A percentile compares a stretch with the other conserved stretches of the same genome.
Evolutionary conservation across 2,888 invertebrate species (phyloP).

Genomic region (Ennomos fuscantarius): DNA sequence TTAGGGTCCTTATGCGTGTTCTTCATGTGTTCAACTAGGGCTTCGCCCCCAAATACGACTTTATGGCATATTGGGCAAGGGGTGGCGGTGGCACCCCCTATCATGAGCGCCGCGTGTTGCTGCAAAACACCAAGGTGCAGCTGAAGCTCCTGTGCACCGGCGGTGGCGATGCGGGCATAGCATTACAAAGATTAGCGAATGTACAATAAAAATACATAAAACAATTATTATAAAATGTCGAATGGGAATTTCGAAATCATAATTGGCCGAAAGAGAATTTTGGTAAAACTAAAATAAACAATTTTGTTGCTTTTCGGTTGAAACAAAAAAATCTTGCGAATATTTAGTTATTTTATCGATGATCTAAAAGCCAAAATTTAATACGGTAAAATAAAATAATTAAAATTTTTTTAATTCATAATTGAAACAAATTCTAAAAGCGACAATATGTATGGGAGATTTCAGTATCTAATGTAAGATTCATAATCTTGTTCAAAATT

Average conservation of each 20-base stretch:
- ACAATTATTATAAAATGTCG: conserved; percentile 49
- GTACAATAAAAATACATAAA: conserved; percentile 60
- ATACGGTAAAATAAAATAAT: too few species aligned
- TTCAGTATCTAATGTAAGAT: too few species aligned
- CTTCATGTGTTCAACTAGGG: conserved; percentile 98
- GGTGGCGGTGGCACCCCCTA: conserved; percentile 95
- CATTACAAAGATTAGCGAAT: conserved; percentile 76
- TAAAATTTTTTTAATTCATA: too few species aligned
- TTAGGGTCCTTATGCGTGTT: conserved; percentile 97
- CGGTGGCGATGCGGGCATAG: conserved; percentile 77
- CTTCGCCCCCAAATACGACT: conserved; percentile 96
- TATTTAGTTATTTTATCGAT: background rate
- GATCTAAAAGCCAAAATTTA: too few species aligned
- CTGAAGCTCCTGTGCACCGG: conserved; percentile 91
- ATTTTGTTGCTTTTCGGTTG: too few species aligned
- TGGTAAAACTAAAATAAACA: conserved; percentile 42
- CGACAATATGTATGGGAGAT: too few species aligned
- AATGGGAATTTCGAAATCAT: conserved; percentile 65
- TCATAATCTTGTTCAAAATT: too few species aligned
- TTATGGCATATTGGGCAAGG: conserved; percentile 98
- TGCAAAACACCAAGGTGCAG: conserved; percentile 97
- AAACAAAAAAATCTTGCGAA: background rate
- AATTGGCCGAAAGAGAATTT: conserved; percentile 62
- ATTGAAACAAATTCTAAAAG: too few species aligned
- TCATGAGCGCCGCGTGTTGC: conserved; percentile 97